Evolutionary conservation across 2,113 vertebrate species (phyloP), one percentile per base, ranked within the genome.

Genomic region (Podocnemis expansa): DNA sequence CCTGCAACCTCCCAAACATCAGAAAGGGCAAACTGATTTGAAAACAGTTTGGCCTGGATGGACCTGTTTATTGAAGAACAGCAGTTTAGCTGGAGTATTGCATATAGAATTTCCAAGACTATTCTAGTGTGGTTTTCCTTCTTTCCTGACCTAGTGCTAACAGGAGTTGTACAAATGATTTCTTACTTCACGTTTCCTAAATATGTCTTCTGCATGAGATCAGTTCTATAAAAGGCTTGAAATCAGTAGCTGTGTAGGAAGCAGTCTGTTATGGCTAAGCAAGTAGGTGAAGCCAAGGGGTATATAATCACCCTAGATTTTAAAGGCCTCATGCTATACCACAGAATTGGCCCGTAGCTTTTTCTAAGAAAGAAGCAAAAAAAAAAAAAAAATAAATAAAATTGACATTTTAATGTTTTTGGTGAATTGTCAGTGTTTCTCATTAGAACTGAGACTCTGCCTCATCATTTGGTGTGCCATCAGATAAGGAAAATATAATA

Each of bases 401-500:
- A n/a, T 5, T 52, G 78, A 52, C 78, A 70, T 51, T 13, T 60
- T 41, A 58, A 87, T 13, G 8, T 80, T 80, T 80, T 45, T 54
- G 47, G 49, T 55, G 49, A 41, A 21, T 93, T 2, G 3, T 43
- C 81, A 60, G 43, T 82, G 27, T 31, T 70, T 41, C 31, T 4
- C 67, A 41, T 93, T 51, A 76, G 55, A 47, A 78, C 78, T 47
- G 82, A 94, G 78, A 76, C 43, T 89, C 52, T 94, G 73, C 52
- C 75, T 83, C 87, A 81, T 56, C 55, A n/a, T 78, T 93, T 93
- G 91, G 87, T 94, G 89, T 94, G 75, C 95, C 89, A 90, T 82
- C 96, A 88, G 85, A 81, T 91, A 89, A 60, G 73, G 91, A 91
- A 90, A 79, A 75, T 94, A 96, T 94, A 95, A 96, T 80, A 96